Evolutionary conservation across 2,113 vertebrate genomes (phyloP).

Genomic region (Holacanthus passer): DNA sequence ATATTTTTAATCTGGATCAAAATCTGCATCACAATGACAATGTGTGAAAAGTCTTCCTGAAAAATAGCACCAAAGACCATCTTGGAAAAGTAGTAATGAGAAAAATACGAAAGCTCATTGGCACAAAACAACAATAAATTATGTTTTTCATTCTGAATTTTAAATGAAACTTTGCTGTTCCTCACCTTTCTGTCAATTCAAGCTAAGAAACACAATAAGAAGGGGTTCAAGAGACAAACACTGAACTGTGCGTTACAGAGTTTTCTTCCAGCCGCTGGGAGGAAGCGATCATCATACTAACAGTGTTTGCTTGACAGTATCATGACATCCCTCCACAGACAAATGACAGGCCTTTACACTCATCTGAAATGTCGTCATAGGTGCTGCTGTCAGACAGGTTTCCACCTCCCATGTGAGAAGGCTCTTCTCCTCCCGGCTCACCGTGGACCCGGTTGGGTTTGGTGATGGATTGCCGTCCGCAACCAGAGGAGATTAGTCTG

Average conservation of each 20-base stretch:
- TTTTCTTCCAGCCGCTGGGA: background rate
- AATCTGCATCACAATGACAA: too few species aligned
- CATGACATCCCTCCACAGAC: slow-evolving; percentile 21
- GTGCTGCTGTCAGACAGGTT: slow-evolving; percentile 51
- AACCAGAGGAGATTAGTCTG: slow-evolving; percentile 61
- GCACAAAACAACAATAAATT: background rate
- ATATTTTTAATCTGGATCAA: too few species aligned
- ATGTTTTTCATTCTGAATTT: background rate
- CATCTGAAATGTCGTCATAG: slow-evolving; percentile 49
- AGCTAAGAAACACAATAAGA: background rate
- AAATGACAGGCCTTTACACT: slow-evolving; percentile 37
- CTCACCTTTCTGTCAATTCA: background rate
- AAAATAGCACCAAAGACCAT: too few species aligned
- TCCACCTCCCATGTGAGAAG: slow-evolving; percentile 21
- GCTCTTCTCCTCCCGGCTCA: slow-evolving; percentile 24
- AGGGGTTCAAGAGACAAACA: background rate
- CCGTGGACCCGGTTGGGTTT: slow-evolving; percentile 36
- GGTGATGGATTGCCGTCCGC: slow-evolving; percentile 63
- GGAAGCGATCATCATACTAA: slow-evolving; percentile 1
- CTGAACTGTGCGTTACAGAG: background rate
- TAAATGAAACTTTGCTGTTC: too few species aligned
- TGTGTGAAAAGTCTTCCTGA: too few species aligned
- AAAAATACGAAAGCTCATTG: background rate
- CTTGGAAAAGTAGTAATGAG: too few species aligned
- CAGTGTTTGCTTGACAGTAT: slow-evolving; percentile 7